Evolutionary conservation across 2,888 invertebrate species (phyloP), one percentile per base, ranked within the genome.

Genomic region (Eupithecia vulgata): DNA sequence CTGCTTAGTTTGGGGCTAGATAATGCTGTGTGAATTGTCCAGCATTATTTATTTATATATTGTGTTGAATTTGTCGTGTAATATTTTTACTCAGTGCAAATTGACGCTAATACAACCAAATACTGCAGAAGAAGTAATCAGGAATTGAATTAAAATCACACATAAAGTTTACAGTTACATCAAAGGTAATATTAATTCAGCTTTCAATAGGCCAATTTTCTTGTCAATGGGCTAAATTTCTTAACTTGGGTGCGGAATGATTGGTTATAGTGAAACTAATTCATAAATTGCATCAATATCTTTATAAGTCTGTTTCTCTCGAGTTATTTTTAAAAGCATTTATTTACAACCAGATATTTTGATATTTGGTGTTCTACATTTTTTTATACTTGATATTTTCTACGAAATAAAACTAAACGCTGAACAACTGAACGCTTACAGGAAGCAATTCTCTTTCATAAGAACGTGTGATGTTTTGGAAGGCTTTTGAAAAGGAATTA

Each of bases 131-230:
- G 52, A 52, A 21, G 21, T 21, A 57, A 57, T 57, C 25, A 57
- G 13, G 52, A 57, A 57, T 25, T 57, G 10, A 52, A 52, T 52
- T 21, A 52, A 21, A 52, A 25, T 57, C 2, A 57, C 52, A 57
- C 21, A 52, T 52, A 21, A 21, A 52, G 48, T 21, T 57, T 52
- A 52, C 21, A 57, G 12, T 12, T 57, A 5, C 25, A 25, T 57
- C 25, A 21, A 10, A 21, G 17, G 52, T 12, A 3, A 21, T 52
- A 52, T 52, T 48, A 48, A 62, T 71, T 10, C 37, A 17, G 15
- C n/a, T 65, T 71, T 72, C 65, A 57, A 35, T 42, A 12, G 52
- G 2, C 37, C 67, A 68, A 68, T 72, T 72, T 57, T 37, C 72
- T 40, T 13, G 48, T 68, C 68, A 42, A 67, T 68, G 15, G 35